Conservation (phyloP, 2,113 vertebrate genomes). For the Hemicordylus capensis region DNA sequence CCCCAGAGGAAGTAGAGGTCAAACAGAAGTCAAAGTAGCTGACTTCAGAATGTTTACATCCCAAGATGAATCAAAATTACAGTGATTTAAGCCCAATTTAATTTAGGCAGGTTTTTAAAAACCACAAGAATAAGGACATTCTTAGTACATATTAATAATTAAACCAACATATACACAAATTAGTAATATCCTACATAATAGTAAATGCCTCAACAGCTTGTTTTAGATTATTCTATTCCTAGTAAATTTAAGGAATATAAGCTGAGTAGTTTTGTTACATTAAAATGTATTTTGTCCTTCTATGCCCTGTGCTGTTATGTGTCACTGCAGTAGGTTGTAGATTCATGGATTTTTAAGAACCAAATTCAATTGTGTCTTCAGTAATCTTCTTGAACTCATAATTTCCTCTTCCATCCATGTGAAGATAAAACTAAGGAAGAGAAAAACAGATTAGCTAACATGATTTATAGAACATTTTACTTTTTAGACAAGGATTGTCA, state of each 20-base stretch:
- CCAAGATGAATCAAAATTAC: constrained; percentile 81
- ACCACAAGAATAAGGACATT: constrained; percentile 85
- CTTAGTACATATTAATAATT: constrained; percentile 87
- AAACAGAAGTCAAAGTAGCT: constrained; percentile 78
- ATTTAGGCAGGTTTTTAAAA: constrained; percentile 83
- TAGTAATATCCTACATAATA: constrained; percentile 80
- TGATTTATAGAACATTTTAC: neutral
- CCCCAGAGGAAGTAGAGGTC: constrained; percentile 72
- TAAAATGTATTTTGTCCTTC: constrained; percentile 61
- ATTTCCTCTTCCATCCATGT: constrained; percentile 96
- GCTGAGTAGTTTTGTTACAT: constrained; percentile 62
- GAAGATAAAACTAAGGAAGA: constrained; percentile 88
- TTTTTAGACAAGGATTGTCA: neutral
- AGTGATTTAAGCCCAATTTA: constrained; percentile 83
- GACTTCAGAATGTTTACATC: constrained; percentile 82
- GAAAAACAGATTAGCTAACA: neutral
- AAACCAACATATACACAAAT: constrained; percentile 87
- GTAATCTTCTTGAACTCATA: constrained; percentile 98
- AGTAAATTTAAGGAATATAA: constrained; percentile 69
- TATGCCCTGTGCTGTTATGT: constrained; percentile 57
- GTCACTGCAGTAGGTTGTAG: constrained; percentile 44
- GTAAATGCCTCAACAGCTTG: constrained; percentile 72
- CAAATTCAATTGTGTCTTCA: constrained; percentile 93
- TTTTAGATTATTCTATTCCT: constrained; percentile 65
- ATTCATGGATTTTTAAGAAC: constrained; percentile 80